These are phyloP conservation scores for Heliconius nattereri DNA, from an alignment of 1,140 invertebrate genomes.

Conservation along the genomic window DNA sequence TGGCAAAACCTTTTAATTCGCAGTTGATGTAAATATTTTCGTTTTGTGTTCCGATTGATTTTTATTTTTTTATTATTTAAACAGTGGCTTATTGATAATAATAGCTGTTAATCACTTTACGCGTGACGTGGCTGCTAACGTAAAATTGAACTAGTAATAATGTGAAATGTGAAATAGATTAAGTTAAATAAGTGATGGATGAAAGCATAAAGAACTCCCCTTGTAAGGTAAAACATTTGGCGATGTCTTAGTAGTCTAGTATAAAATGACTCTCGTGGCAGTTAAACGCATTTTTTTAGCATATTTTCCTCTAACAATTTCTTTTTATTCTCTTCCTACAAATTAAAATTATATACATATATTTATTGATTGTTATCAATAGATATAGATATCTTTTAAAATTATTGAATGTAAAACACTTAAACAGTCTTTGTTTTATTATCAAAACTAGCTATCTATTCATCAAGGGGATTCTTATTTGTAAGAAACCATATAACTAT, in stretches of 20 bases:
- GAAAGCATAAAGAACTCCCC: conserved; percentile 73
- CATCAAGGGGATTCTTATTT: conserved; percentile 42
- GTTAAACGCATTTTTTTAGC: conserved; percentile 22
- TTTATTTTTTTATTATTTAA: conserved; percentile 76
- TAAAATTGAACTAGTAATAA: conserved; percentile 63
- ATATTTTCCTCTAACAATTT: conserved; percentile 22
- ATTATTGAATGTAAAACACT: conserved; percentile 11
- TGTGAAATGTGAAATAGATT: conserved; percentile 72
- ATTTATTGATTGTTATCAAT: conserved; percentile 24
- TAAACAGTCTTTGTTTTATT: conserved; percentile 32
- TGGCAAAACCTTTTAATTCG: conserved; percentile 38
- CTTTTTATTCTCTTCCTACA: conserved; percentile 3
- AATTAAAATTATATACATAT: not conserved
- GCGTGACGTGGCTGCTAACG: conserved; percentile 68
- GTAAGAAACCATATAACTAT: conserved; percentile 35
- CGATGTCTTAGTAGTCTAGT: conserved; percentile 45
- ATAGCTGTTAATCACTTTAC: conserved; percentile 72
- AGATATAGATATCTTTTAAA: not conserved
- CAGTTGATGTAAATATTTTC: conserved; percentile 47
- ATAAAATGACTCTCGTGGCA: conserved; percentile 23
- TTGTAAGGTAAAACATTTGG: conserved; percentile 73
- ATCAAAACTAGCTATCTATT: conserved; percentile 38
- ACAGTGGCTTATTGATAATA: conserved; percentile 76
- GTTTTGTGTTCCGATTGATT: conserved; percentile 65
- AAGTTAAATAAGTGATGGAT: conserved; percentile 73